Percentiles rank a stretch among this genome's conserved stretches.
phyloP scores from a whole-genome alignment of 2,888 invertebrate genomes.

The Byasa hedistus region DNA sequence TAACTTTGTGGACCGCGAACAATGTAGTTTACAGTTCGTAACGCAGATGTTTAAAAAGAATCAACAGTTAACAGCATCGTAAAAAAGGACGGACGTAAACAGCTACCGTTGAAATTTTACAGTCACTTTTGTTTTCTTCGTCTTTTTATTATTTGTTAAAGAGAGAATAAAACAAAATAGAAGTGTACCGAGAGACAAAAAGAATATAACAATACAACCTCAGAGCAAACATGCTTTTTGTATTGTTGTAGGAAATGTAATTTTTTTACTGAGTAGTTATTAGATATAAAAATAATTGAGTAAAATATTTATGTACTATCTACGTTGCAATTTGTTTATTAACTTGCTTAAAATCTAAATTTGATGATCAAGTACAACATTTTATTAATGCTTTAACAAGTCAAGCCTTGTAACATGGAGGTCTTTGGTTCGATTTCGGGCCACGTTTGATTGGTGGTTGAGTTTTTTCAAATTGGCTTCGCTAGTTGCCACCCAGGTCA shows the following conservation, averaged over 20 bases:
- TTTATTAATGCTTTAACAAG: too few relatives aligned
- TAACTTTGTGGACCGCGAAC: slow-evolving; percentile 58
- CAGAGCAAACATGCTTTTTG: slow-evolving; percentile 1
- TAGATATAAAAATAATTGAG: not conserved
- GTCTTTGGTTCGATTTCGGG: too few relatives aligned
- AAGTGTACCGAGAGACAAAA: slow-evolving; percentile 6
- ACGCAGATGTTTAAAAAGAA: slow-evolving; percentile 77
- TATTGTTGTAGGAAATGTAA: not conserved
- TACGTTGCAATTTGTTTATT: too few relatives aligned
- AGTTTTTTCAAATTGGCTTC: too few relatives aligned
- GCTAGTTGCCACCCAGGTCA: too few relatives aligned
- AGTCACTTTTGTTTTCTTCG: slow-evolving; percentile 61
- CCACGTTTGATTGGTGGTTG: too few relatives aligned
- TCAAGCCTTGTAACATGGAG: too few relatives aligned
- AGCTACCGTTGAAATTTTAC: slow-evolving; percentile 72
- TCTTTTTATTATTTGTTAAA: slow-evolving; percentile 42
- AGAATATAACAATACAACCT: slow-evolving; percentile 1
- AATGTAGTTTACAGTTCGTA: slow-evolving; percentile 74
- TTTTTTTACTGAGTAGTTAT: not conserved
- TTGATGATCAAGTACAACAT: too few relatives aligned
- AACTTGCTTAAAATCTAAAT: too few relatives aligned
- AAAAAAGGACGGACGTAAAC: slow-evolving; percentile 73
- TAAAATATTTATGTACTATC: too few relatives aligned
- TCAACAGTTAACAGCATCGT: slow-evolving; percentile 77
- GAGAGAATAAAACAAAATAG: slow-evolving; percentile 28